A percentile compares a stretch with the other conserved stretches of the same genome.
These are phyloP conservation scores for Ferrisia virgata DNA, from an alignment of 2,888 invertebrate species.

Conservation along the genomic window DNA sequence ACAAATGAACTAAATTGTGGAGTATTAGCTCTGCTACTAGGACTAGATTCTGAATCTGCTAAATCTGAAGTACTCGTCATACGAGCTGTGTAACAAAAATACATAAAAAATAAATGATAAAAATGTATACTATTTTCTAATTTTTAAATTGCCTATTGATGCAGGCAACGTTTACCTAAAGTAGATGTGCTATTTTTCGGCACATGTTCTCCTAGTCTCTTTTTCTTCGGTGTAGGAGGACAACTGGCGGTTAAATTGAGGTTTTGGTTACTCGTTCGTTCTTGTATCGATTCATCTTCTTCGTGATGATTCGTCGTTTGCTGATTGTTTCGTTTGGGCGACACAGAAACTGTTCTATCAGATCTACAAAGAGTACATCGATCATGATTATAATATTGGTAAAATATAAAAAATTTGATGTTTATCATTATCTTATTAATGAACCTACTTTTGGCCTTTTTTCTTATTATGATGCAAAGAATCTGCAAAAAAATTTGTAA, in stretches of 20 bases:
- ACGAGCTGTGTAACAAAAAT: background rate
- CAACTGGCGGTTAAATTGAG: conserved; percentile 19
- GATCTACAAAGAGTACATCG: background rate
- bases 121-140: too few relatives aligned
- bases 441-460: background rate
- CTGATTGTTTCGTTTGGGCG: conserved; percentile 3
- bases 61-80: conserved; percentile 26
- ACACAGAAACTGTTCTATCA: background rate
- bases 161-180: background rate
- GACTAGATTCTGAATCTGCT: conserved; percentile 34
- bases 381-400: background rate
- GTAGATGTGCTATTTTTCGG: background rate
- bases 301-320: too few relatives aligned
- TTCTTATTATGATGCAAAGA: background rate
- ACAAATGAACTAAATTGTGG: conserved; percentile 14
- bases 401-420: background rate
- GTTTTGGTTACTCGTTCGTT: conserved; percentile 24
- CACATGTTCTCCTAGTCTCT: conserved; percentile 14
- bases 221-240: conserved; percentile 34
- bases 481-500: background rate
- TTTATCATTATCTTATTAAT: background rate
- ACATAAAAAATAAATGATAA: background rate
- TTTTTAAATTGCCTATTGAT: background rate
- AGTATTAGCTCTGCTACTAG: conserved; percentile 1
- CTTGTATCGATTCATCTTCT: background rate